Base-by-base conservation (phyloP, 1,140 invertebrate species). In the Pseudomyrmex dendroicus region DNA sequence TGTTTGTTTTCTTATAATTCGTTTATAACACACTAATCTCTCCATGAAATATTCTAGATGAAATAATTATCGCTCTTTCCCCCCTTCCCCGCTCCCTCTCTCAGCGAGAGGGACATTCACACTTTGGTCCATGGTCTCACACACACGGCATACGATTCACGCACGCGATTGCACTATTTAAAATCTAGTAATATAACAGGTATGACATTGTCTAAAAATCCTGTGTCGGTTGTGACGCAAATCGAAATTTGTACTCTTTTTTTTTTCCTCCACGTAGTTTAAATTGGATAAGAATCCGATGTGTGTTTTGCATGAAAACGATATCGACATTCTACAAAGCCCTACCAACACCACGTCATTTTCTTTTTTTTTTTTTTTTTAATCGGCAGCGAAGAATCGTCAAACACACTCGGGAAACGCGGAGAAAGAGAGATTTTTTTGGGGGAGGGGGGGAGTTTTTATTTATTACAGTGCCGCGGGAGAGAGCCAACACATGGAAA, bases 211-310 rank as follows among this genome's bases (percentile, higher is more conserved):
- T 91, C 87, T 86, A 91, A 92, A 92, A 94, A 92, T 92, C 88
- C 89, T 91, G 89, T 91, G 89, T 92, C 89, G 89, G 90, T 92
- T 92, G 88, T 92, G 89, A 91, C 90, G 89, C 90, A 91, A 92
- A 92, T 91, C 87, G 92, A 94, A 94, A 94, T 94, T 94, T 94
- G 93, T 94, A 94, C 93, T 93, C 92, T 92, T 93, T 92, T 35
- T 35, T 35, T 35, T 91, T 88, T 12, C 20, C 25, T 86, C 90
- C 86, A 73, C 86, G 84, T 89, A 89, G 84, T 91, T 91, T 88
- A 90, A 22, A 77, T 59, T 35, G 59, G 89, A 89, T 89, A 86
- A 92, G 88, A 93, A 91, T 91, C 89, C 89, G 84, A 91, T 84
- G 64, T 87, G 83, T 86, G 87, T 76, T 35, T 35, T 35, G 35